Base-by-base conservation (phyloP, 1,140 invertebrate species). In the Schlechtendalia chinensis region DNA sequence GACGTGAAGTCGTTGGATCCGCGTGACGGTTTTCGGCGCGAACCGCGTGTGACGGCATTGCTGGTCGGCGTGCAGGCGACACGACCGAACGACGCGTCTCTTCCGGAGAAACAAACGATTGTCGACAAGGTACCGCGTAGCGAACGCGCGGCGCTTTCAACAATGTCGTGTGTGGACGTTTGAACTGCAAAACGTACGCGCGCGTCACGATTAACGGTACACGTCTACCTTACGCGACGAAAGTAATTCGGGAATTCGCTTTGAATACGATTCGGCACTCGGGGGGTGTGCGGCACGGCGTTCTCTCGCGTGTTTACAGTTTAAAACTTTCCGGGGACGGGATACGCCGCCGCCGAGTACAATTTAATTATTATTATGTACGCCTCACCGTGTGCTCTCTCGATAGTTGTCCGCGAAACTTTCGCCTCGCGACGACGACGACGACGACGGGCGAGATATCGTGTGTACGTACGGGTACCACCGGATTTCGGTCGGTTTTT, bases 131-230 rank as follows among this genome's bases (percentile, higher is more conserved):
- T 16, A 59, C 27, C 58, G 6, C 58, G 17, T 24, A 12, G 22
- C 22, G 14, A 14, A 24, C 27, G 22, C 22, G 58, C 10, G 58
- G 58, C 24, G 22, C n/a, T n/a, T 39, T 39, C 3, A 8, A 39
- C 32, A 39, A 39, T 39, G 32, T 39, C 32, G 8, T 39, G 32
- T 39, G 32, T 39, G 32, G 32, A 39, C 32, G 32, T 39, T 39
- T 39, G 8, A 39, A 39, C 32, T 39, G 3, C 8, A 39, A 39
- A 39, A 12, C 24, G 12, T 24, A 1, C 19, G 24, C 24, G 58
- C 59, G 8, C 59, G 58, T 59, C 56, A 59, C 56, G 56, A 59
- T 24, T 59, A 59, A n/a, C n/a, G n/a, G n/a, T n/a, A n/a, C n/a
- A n/a, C n/a, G 32, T 39, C 3, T 39, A 39, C 32, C 32, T 3